Conservation (phyloP, 2,888 invertebrate genomes). For the Drosophila mercatorum region DNA sequence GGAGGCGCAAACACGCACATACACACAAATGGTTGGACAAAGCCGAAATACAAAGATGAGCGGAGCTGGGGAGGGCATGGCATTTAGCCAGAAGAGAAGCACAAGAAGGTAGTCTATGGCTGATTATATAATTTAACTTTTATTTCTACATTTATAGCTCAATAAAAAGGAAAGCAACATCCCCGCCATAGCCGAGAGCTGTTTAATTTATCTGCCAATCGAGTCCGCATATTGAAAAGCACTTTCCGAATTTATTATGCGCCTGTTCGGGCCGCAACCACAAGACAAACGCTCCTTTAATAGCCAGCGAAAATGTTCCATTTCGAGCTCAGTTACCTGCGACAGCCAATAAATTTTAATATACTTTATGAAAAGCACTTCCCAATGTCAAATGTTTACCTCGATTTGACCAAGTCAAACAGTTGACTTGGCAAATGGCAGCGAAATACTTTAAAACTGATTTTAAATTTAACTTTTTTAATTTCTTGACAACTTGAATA, state of each 20-base stretch:
- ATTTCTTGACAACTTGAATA: conserved; percentile 5
- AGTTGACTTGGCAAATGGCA: conserved; percentile 7
- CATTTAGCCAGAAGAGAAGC: conserved; percentile 43
- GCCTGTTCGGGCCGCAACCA: background rate
- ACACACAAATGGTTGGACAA: background rate
- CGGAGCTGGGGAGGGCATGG: background rate
- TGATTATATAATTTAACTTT: conserved; percentile 73
- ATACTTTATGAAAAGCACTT: conserved; percentile 15
- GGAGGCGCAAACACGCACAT: conserved; percentile 3
- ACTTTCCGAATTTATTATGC: conserved; percentile 54
- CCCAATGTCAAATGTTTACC: conserved; percentile 8
- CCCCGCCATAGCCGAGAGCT: conserved; percentile 12
- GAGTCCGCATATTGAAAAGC: conserved; percentile 54
- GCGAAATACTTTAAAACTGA: conserved; percentile 26
- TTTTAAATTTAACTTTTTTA: conserved; percentile 24
- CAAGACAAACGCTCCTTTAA: conserved; percentile 65
- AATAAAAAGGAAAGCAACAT: conserved; percentile 67
- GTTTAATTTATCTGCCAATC: conserved; percentile 60
- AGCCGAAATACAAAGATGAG: background rate
- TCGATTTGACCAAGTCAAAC: background rate
- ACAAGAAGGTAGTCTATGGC: conserved; percentile 41
- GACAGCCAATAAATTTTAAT: conserved; percentile 45
- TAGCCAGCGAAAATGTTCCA: conserved; percentile 27
- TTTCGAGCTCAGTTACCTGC: conserved; percentile 8
- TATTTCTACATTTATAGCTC: conserved; percentile 75